Base-by-base conservation (phyloP, 2,888 invertebrate species). In the Chymomyza procnemis region DNA sequence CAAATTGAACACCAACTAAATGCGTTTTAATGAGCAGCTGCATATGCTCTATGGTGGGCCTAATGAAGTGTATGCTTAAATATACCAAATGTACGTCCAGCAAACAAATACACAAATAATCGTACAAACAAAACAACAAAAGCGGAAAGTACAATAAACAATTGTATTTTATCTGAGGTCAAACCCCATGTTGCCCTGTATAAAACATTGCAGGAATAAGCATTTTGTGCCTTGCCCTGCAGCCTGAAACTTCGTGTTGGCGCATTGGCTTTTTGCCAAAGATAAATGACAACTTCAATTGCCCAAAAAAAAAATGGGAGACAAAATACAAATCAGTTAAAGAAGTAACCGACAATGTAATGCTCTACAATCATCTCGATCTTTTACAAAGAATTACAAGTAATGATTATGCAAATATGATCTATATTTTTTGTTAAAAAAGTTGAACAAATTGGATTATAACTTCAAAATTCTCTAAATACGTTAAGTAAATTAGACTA, bases 231-330 rank as follows among this genome's bases (percentile, higher is more conserved):
- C 12, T 8, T 56, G 34, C 55, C 21, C 46, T 61, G 52, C 41
- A 54, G 55, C 12, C 34, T 9, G 34, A 9, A 41, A 41, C 12
- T 41, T 9, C 34, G 34, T 41, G 68, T 78, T 75, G 69, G 69
- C 75, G 82, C 73, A 60, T 81, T 82, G 82, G 82, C 82, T 80
- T 84, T 81, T 81, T 81, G 82, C 82, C 87, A 86, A 77, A 79
- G 82, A 86, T 81, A 83, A 83, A 83, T 85, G 82, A 78, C 73
- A 66, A 86, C 75, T 86, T 73, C 82, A 79, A 86, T 79, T 79
- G 81, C 81, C 81, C n/a, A n/a, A 81, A 75, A 78, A 74, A 63
- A 71, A 78, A 76, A 79, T 66, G 66, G 67, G 73, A 80, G 73
- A 67, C 68, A 69, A 69, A 67, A 48, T 8, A 18, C 14, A 5